phyloP scores from a whole-genome alignment of 2,113 vertebrate species.

The Pterocles burchelli region DNA sequence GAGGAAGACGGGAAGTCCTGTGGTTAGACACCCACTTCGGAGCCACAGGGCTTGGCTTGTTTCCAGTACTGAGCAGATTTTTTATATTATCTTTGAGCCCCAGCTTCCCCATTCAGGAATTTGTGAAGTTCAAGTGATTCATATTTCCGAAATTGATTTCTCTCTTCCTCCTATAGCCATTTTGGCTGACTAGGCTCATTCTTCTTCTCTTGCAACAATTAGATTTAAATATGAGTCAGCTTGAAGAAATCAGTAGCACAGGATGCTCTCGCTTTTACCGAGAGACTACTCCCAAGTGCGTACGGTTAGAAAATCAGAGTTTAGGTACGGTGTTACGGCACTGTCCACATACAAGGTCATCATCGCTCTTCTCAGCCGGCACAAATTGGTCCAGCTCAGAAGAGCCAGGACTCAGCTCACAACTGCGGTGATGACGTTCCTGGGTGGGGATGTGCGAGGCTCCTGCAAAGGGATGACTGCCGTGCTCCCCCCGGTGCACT shows the following conservation, averaged over 20 bases:
- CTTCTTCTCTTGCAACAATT: not conserved
- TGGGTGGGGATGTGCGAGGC: not conserved
- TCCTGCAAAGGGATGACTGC: not conserved
- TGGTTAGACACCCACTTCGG: not conserved
- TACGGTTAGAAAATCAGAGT: not conserved
- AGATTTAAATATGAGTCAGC: not conserved
- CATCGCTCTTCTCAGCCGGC: not conserved
- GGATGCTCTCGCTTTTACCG: not conserved
- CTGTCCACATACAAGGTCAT: not conserved
- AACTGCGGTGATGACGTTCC: not conserved
- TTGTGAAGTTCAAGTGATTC: conserved; percentile 1
- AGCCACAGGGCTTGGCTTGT: not conserved
- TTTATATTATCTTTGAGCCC: not conserved
- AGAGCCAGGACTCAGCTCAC: not conserved
- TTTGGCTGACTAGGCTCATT: not conserved
- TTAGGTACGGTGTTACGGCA: not conserved
- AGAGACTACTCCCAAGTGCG: not conserved
- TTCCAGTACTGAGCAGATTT: not conserved
- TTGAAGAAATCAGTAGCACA: not conserved
- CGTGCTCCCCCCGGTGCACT: not conserved
- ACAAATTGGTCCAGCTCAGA: not conserved
- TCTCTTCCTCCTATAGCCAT: not conserved
- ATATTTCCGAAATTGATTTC: not conserved
- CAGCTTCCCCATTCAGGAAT: not conserved
- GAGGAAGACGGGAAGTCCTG: not conserved